Evolutionary conservation across 2,888 invertebrate species (phyloP), one percentile per base, ranked within the genome.

Genomic region (Hybos culiciformis): DNA sequence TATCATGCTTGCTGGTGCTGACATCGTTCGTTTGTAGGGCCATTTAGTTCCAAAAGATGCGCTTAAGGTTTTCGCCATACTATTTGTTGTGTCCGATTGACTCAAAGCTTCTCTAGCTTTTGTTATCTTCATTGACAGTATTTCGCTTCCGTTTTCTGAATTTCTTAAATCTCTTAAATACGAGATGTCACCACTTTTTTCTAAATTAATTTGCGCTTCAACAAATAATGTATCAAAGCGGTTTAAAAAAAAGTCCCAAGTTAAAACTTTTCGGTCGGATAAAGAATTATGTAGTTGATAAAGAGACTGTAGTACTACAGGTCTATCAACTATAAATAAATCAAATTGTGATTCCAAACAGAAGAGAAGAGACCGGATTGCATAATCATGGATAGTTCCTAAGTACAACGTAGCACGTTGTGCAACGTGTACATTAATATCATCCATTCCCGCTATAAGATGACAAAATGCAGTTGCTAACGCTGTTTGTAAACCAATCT

Each of bases 271-370:
- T 37, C 93, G 74, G 62, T 94, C 90, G 53, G 85, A 85, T 23
- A 97, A 74, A 3, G 90, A 84, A 62, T 92, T 93, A 61, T 93
- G 90, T 6, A 99, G 74, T 61, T 96, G 90, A 63, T 92, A 91
- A 42, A 98, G 75, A 3, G 91, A 87, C 63, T 96, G 93, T 32
- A 99, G 74, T 23, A 99, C 88, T 77, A 97, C 86, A 1, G 96
- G 93, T 32, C 98, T 77, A 67, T 98, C 98, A 46, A 90, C 83
- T 47, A 96, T 92, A 48, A 97, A 93, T 47, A 87, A 77, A 71
- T 98, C 98, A 70, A 98, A 98, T 70, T 98, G 97, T 1, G 90
- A 86, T 72, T 98, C 97, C 68, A 98, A 69, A 65, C 97, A 97
- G 72, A 84, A 80, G 42, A 92, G 78, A 49, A 94, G 72, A 44